Conservation (phyloP, 2,113 vertebrate genomes). For the Corynorhinus townsendii region DNA sequence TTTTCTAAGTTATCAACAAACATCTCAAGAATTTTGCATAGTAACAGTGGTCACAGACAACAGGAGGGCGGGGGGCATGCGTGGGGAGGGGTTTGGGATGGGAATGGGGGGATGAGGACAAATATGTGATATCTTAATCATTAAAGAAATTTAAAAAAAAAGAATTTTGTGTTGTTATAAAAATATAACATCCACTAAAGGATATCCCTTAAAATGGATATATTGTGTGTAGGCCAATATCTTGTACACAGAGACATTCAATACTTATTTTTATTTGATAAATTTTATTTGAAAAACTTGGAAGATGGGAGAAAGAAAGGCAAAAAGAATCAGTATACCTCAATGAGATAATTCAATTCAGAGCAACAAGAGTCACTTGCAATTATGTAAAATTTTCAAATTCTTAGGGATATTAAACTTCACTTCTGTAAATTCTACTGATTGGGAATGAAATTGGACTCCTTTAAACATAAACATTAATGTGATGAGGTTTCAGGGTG, state of each 20-base stretch:
- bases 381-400: constrained; percentile 31
- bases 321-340: background rate
- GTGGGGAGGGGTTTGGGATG: too few species aligned
- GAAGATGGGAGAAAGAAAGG: background rate
- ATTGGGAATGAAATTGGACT: constrained; percentile 14
- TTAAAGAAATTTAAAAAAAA: too few species aligned
- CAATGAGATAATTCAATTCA: background rate
- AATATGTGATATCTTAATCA: too few species aligned
- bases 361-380: background rate
- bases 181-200: background rate
- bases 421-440: background rate
- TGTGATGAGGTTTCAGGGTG: background rate
- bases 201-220: background rate
- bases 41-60: too few species aligned
- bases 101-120: too few species aligned
- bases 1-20: constrained; percentile 24
- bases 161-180: background rate
- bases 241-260: background rate
- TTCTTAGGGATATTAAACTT: constrained; percentile 7
- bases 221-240: background rate
- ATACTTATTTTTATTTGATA: constrained; percentile 2
- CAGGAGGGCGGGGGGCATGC: too few species aligned
- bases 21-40: background rate
- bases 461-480: constrained; percentile 13
- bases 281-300: background rate